A percentile compares a stretch with the other conserved stretches of the same genome.
Evolutionary conservation across 1,140 invertebrate genomes (phyloP).

Genomic region (Ladona fulva): DNA sequence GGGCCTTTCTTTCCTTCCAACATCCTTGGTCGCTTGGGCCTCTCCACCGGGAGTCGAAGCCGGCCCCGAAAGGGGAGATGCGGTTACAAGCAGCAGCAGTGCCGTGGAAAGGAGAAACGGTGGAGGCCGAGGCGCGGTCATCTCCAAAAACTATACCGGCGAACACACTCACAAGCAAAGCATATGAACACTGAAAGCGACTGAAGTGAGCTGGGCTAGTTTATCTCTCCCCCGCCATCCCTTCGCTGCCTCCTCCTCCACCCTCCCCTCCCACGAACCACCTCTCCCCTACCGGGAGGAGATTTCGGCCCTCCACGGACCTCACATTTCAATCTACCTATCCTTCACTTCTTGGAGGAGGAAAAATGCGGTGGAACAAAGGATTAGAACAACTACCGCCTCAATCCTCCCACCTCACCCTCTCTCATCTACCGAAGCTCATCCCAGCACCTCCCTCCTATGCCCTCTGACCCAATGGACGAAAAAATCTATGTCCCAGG

Average conservation of each 20-base stretch:
- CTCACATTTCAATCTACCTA: no score
- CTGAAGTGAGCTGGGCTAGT: background rate
- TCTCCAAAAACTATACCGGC: background rate
- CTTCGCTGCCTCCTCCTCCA: background rate
- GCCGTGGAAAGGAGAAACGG: background rate
- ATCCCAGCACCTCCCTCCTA: no score
- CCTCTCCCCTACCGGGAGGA: no score
- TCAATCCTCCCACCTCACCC: no score
- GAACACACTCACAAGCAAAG: background rate
- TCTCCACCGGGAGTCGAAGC: background rate
- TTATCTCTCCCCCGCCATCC: background rate
- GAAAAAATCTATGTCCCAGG: no score
- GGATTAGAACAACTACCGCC: no score
- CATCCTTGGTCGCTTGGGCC: background rate
- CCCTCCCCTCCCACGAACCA: background rate
- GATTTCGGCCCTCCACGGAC: no score
- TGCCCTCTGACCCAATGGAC: no score
- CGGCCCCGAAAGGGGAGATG: background rate
- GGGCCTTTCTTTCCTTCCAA: background rate
- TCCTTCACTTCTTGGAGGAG: no score
- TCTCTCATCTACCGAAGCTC: no score
- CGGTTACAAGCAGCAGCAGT: background rate
- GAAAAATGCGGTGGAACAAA: no score
- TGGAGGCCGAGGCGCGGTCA: background rate
- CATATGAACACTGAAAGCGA: background rate